Evolutionary conservation across 2,113 vertebrate genomes (phyloP), one percentile per base, ranked within the genome.

Genomic region (Isurus oxyrinchus): DNA sequence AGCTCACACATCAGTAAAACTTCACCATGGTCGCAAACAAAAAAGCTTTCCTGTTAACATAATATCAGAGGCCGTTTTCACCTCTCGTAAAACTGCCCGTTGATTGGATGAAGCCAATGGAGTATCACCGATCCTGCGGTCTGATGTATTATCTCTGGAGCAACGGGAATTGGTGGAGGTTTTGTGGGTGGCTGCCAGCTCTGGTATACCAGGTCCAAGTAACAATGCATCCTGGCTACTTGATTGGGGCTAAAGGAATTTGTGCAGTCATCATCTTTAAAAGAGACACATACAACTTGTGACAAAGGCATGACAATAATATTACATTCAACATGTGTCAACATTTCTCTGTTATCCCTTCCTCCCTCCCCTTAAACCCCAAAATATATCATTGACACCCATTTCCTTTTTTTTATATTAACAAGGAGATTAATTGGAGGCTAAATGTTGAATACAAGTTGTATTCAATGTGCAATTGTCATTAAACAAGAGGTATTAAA

Each of bases 141-240:
- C 96, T 99, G 99, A 97, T 98, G 98, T 94, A 99, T 98, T 0
- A 99, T 98, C 98, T 99, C 99, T 0, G 99, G 99, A 0, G 99
- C 97, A 16, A 99, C 98, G 0, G 99, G 98, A 0, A 99, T 97
- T 0, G 98, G 99, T 23, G 98, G 98, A 0, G 99, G 99, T 97
- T 98, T 99, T 97, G 98, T 98, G 66, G 96, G 96, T 0, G 98
- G 98, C 97, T 99, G 99, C 99, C 99, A 99, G 96, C 98, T 98
- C 97, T 99, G 99, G 97, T 99, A 99, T 94, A 99, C 98, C 0
- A 99, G 98, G 97, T 99, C 99, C 98, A 99, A 97, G 98, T 99
- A 99, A 97, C 99, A 99, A 97, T 99, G 99, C 99, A 99, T 99
- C 97, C 99, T 98, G 57, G 99, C 98, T 66, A 99, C 98, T 97